Percentiles rank a stretch among this genome's conserved stretches.
Conservation (phyloP, 2,888 invertebrate species). For the Endotricha flammealis region DNA sequence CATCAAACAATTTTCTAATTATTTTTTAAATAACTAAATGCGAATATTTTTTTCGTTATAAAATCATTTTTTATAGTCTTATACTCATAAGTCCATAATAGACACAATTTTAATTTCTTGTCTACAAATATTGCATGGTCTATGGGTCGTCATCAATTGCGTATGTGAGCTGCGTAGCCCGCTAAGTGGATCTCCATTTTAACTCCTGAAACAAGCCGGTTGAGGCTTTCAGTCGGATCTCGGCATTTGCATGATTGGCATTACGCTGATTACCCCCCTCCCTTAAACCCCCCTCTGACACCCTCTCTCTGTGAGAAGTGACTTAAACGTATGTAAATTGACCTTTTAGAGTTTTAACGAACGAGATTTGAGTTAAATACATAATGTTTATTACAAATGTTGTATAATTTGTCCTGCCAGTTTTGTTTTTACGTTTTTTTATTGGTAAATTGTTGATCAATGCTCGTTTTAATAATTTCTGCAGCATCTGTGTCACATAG, state of each 20-base stretch:
- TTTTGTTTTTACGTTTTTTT: conserved; percentile 1
- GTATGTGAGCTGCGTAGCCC: conserved; percentile 73
- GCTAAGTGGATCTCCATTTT: conserved; percentile 78
- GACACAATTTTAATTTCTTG: not conserved
- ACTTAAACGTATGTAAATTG: conserved; percentile 67
- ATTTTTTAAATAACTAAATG: no score
- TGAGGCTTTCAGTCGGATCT: conserved; percentile 77
- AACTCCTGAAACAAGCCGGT: conserved; percentile 78
- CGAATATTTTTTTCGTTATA: no score
- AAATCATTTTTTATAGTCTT: no score
- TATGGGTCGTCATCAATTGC: conserved; percentile 61
- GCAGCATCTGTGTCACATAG: no score
- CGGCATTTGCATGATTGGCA: conserved; percentile 77
- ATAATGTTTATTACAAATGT: no score
- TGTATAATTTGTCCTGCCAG: no score
- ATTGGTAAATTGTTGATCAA: no score
- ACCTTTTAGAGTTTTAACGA: conserved; percentile 41
- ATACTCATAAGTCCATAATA: no score
- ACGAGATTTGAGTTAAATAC: conserved; percentile 16
- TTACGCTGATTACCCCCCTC: conserved; percentile 69
- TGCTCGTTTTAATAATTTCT: no score
- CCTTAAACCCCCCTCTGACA: conserved; percentile 25
- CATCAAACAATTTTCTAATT: no score
- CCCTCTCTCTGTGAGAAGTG: conserved; percentile 40
- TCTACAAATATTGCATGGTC: conserved; percentile 25